Percentiles rank a stretch among this genome's conserved stretches.
These are phyloP conservation scores for Calypte anna DNA, from an alignment of 2,113 vertebrate genomes.

Conservation along the genomic window DNA sequence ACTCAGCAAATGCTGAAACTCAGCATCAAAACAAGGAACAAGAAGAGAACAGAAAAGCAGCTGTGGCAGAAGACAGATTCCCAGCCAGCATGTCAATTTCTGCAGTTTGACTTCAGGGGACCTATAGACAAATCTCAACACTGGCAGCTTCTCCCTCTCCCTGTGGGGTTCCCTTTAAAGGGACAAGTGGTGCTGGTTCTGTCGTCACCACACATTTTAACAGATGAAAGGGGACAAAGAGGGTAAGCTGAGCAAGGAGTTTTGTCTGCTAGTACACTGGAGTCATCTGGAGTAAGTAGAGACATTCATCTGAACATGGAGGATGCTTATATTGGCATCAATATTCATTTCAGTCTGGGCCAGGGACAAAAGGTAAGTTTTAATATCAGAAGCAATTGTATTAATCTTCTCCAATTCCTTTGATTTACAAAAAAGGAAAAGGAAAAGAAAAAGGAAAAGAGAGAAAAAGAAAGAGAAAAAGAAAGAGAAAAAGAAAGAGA, in stretches of 20 bases:
- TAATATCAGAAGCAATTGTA: neutral
- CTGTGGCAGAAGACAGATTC: neutral
- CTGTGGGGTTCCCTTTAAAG: accelerated
- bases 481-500: too few species aligned
- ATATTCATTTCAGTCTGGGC: neutral
- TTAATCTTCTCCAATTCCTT: neutral
- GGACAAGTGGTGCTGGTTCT: neutral
- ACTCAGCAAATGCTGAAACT: neutral
- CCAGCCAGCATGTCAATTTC: neutral
- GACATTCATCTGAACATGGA: neutral
- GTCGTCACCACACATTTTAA: neutral
- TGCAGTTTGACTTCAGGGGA: neutral
- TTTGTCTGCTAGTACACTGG: neutral
- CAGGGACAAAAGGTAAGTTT: neutral
- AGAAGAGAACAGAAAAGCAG: neutral
- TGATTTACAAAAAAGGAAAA: neutral
- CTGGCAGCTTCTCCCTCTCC: neutral
- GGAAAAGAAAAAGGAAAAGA: too few species aligned
- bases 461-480: too few species aligned
- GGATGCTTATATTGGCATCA: neutral
- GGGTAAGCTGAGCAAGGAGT: neutral
- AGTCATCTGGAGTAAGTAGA: neutral
- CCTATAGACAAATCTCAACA: neutral
- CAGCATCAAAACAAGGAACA: neutral
- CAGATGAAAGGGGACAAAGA: neutral